Base-by-base conservation (phyloP, 2,797 vertebrate species). In the Cyclura pinguis region DNA sequence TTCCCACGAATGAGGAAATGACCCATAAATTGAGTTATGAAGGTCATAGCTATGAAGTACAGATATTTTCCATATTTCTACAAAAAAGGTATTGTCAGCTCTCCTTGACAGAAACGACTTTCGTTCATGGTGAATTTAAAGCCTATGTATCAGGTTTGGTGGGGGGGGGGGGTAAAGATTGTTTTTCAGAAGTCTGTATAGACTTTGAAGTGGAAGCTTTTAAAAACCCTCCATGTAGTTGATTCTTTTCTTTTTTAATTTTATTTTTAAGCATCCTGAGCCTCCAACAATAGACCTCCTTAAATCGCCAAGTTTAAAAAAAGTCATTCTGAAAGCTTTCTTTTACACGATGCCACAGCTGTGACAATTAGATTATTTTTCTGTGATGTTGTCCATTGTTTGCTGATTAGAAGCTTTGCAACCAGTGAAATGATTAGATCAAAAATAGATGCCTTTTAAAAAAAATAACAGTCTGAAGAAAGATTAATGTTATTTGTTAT, bases 311-410 rank as follows among this genome's bases (percentile, higher is more conserved):
- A 92, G 32, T 93, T 57, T 55, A 12, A 7, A 47, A 78, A 81
- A 94, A 92, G 91, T 47, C 92, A 86, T 93, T 94, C 85, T 93
- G 89, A 95, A 96, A 92, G 84, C 73, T 42, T 88, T 94, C 93
- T 89, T 76, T n/a, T 72, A 57, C 73, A 3, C 76, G 52, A 95
- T 92, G 24, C 90, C 86, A 96, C 89, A 95, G 29, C 93, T 91
- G 81, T 96, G 87, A 92, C 87, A 95, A 96, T 95, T 92, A 95
- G 93, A 96, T 97, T 97, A 95, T 92, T 95, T 96, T 90, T 92
- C 80, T 93, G 50, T 74, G 91, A 93, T 94, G 67, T 69, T 72
- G 1, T 73, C 92, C 89, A 83, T 93, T 96, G 95, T 96, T 91
- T 95, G 77, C 94, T 93, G 93, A 95, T 96, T 96, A 95, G 88